Conservation (phyloP, 2,797 vertebrate genomes). For the Agapornis canus region DNA sequence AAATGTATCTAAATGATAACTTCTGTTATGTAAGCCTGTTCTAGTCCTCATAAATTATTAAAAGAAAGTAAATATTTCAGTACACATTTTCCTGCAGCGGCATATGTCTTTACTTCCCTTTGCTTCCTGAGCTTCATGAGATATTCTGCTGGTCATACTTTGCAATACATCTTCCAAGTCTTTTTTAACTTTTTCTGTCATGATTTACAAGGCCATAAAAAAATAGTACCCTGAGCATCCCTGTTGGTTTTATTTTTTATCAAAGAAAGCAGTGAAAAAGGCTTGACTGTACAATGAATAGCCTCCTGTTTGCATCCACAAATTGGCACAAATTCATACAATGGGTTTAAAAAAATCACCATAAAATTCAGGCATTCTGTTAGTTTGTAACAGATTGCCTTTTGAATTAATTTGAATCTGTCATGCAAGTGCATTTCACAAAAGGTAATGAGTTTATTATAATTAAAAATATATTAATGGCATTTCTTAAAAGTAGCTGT, state of each 20-base stretch:
- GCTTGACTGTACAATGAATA: not conserved
- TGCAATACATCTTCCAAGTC: not conserved
- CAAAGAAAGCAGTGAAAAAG: not conserved
- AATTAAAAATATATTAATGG: not conserved
- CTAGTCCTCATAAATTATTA: not conserved
- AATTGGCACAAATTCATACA: not conserved
- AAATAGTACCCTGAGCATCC: not conserved
- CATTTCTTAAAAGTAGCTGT: not conserved
- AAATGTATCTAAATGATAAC: not conserved
- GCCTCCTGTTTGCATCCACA: not conserved
- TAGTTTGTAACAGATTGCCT: not conserved
- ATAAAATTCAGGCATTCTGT: not conserved
- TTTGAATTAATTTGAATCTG: not conserved
- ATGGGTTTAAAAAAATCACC: not conserved
- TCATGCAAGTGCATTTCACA: not conserved
- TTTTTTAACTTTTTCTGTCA: not conserved
- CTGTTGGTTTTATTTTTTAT: not conserved
- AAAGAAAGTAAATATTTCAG: constrained; percentile 22
- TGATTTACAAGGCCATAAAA: not conserved
- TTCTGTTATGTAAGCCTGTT: not conserved
- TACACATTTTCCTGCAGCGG: not conserved
- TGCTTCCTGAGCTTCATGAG: not conserved
- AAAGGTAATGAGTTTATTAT: not conserved
- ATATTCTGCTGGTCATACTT: not conserved
- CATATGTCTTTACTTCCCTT: accelerated